These are phyloP conservation scores for Scortum barcoo DNA, from an alignment of 2,113 vertebrate genomes.

Conservation along the genomic window DNA sequence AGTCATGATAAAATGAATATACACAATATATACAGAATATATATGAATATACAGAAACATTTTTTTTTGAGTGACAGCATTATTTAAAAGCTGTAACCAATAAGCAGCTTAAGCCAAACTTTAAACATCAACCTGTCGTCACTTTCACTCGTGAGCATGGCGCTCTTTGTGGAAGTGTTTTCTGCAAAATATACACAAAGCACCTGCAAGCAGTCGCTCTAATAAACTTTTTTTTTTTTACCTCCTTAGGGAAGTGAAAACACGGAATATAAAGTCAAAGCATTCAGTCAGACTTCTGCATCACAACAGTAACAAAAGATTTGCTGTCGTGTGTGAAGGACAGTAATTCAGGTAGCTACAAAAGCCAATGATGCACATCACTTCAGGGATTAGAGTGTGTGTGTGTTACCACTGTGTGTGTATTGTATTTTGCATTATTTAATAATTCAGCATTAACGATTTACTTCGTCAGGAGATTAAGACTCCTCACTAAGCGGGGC, in stretches of 20 bases:
- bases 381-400: constrained; percentile 3
- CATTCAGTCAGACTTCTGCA: background rate
- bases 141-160: background rate
- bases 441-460: constrained; percentile 74
- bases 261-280: background rate
- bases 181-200: background rate
- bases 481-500: constrained; percentile 51
- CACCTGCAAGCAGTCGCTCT: background rate
- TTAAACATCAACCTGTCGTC: too few relatives aligned
- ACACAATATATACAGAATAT: too few relatives aligned
- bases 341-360: background rate
- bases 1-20: too few relatives aligned
- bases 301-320: background rate
- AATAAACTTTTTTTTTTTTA: background rate
- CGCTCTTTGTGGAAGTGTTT: background rate
- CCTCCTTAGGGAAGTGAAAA: constrained; percentile 1
- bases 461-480: constrained; percentile 69
- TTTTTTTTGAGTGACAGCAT: too few relatives aligned
- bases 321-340: background rate
- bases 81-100: too few relatives aligned
- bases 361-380: constrained; percentile 11
- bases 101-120: too few relatives aligned
- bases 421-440: constrained; percentile 38
- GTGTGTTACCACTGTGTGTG: background rate
- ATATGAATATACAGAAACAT: too few relatives aligned